Evolutionary conservation across 1,140 invertebrate species (phyloP).

Genomic region (Magallana ariakensis): DNA sequence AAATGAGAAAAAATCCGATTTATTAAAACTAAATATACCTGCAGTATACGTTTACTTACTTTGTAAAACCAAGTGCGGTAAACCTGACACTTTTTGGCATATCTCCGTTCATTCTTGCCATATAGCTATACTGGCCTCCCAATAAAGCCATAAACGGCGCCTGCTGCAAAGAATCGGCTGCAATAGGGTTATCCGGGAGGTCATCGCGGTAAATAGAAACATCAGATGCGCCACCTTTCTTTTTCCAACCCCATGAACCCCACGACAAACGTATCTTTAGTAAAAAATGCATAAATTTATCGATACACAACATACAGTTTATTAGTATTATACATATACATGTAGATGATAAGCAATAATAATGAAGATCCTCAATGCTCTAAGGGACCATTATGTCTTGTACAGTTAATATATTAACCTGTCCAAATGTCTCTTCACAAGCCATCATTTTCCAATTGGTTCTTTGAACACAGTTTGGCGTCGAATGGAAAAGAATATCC

Average conservation of each 20-base stretch:
- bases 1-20: background rate
- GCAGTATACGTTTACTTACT: background rate
- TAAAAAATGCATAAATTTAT: background rate
- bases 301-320: too few species aligned
- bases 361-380: too few species aligned
- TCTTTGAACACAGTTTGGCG: slow-evolving; percentile 29
- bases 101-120: background rate
- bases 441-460: slow-evolving; percentile 47
- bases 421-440: slow-evolving; percentile 25
- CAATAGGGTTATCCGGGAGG: slow-evolving; percentile 8
- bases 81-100: background rate
- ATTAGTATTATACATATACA: too few species aligned
- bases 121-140: slow-evolving; percentile 17
- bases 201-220: slow-evolving; percentile 18
- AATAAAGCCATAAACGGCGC: slow-evolving; percentile 31
- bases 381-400: too few species aligned
- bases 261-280: background rate
- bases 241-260: background rate
- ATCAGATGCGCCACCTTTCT: background rate
- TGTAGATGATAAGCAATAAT: too few species aligned
- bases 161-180: background rate
- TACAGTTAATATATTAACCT: background rate
- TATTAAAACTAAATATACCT: background rate
- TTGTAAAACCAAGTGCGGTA: background rate
- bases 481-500: slow-evolving; percentile 31